Evolutionary conservation across 1,140 invertebrate species (phyloP), one percentile per base, ranked within the genome.

Genomic region (Parasteatoda tepidariorum): DNA sequence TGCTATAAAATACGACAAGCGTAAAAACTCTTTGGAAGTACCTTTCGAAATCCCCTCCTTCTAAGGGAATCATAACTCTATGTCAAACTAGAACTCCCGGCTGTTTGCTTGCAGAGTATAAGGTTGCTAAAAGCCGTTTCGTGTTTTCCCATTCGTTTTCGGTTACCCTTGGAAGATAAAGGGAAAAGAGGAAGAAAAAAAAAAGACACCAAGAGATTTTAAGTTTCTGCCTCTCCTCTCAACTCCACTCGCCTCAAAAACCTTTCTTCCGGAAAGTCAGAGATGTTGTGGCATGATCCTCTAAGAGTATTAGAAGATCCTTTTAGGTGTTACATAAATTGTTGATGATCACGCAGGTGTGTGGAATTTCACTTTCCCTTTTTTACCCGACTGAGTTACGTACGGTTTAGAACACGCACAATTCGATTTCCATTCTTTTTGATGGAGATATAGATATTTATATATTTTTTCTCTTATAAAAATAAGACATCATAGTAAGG

Each of bases 1-100:
- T 64, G 61, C 61, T 30, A 26, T 64, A 26, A 64, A 64, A 64
- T 64, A 64, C 61, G 61, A 64, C 61, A 64, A 64, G 61, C 24
- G 26, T 64, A 64, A 31, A 48, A 24, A 26, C 61, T n/a, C 28
- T n/a, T n/a, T n/a, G n/a, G 24, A 30, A 64, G 61, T 64, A 26
- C 61, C 11, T 13, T 64, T 26, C 61, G 26, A 15, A 30, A 64
- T 64, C 61, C 13, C 28, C 30, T 48, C 18, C n/a, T 48, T 26
- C 61, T 31, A 30, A 64, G n/a, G n/a, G 61, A 31, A 64, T 64
- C 61, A 64, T 64, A 64, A 64, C 61, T 64, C 30, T 64, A 26
- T 64, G 61, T 64, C 30, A 64, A n/a, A 15, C 26, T n/a, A 24
- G 2, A 26, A 64, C 13, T 33, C 26, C n/a, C 26, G 61, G 57